These are phyloP conservation scores for Eupithecia subumbrata DNA, from an alignment of 2,888 invertebrate species.

Conservation along the genomic window DNA sequence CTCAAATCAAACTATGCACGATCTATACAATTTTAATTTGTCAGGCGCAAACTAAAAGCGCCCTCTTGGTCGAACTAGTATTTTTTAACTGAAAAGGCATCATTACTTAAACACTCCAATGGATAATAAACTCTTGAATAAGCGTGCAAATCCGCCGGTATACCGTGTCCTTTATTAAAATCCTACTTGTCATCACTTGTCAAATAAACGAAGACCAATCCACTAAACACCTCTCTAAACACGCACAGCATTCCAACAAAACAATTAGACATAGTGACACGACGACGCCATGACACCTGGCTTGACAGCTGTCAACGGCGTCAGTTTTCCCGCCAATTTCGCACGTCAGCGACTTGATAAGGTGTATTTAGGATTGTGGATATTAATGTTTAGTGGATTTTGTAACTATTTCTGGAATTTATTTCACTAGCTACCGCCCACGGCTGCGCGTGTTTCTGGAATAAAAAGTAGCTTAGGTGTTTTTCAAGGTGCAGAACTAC, in stretches of 20 bases:
- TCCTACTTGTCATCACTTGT: not conserved
- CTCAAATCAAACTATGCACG: no score
- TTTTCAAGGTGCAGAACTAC: no score
- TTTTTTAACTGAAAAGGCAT: not conserved
- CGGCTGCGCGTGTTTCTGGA: not conserved
- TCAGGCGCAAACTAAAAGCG: not conserved
- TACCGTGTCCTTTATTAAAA: not conserved
- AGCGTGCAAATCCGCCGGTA: not conserved
- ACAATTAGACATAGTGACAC: slow-evolving; percentile 52
- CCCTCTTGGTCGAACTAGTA: not conserved
- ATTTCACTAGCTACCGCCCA: not conserved
- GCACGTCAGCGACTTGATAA: slow-evolving; percentile 41
- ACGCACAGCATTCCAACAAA: slow-evolving; percentile 24
- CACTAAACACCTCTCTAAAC: slow-evolving; percentile 4
- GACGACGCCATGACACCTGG: slow-evolving; percentile 44
- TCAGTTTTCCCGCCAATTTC: slow-evolving; percentile 67
- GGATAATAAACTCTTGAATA: not conserved
- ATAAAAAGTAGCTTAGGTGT: no score
- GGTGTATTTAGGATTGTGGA: slow-evolving; percentile 35
- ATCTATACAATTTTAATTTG: not conserved
- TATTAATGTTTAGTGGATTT: not conserved
- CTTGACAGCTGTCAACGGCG: slow-evolving; percentile 65
- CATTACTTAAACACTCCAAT: not conserved
- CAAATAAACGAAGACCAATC: not conserved
- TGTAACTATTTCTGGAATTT: not conserved